These are phyloP conservation scores for Watsonalla cultraria DNA, from an alignment of 2,888 invertebrate genomes.

Conservation along the genomic window DNA sequence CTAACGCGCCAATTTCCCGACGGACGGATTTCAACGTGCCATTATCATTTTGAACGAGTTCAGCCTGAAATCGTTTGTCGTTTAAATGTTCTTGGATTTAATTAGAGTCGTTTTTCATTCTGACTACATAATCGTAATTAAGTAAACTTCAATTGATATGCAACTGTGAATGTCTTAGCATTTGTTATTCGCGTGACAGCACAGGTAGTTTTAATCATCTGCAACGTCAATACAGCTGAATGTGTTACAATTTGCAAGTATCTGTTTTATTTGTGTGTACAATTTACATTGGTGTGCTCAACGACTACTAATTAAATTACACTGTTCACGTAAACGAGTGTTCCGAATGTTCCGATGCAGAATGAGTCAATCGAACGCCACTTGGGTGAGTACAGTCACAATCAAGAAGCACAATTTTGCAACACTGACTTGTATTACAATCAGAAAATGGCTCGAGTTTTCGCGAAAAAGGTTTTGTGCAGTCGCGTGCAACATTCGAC, in stretches of 20 bases:
- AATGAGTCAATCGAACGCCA: conserved; percentile 24
- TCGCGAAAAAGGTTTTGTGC: conserved; percentile 8
- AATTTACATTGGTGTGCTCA: conserved; percentile 21
- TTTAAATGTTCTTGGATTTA: neutral
- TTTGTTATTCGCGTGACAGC: neutral
- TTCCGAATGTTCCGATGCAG: conserved; percentile 18
- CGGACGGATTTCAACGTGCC: conserved; percentile 14
- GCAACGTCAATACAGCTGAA: conserved; percentile 8
- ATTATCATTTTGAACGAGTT: conserved; percentile 10
- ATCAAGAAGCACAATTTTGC: conserved; percentile 37
- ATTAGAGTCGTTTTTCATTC: no score
- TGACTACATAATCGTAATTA: no score
- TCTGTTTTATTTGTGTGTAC: conserved; percentile 14
- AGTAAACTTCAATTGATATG: neutral
- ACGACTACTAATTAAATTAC: conserved; percentile 31
- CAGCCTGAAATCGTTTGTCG: neutral
- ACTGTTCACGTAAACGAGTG: conserved; percentile 30
- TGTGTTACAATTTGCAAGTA: conserved; percentile 11
- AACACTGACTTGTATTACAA: conserved; percentile 32
- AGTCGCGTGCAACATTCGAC: conserved; percentile 16
- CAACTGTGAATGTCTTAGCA: neutral
- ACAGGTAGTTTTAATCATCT: conserved; percentile 11
- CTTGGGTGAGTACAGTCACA: conserved; percentile 30
- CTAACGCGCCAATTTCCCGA: conserved; percentile 15
- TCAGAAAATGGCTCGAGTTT: conserved; percentile 13